A percentile compares a stretch with the other conserved stretches of the same genome.
These are phyloP conservation scores for Phenganax stokvisi DNA, from an alignment of 92 coral and sea anemone genomes.

Conservation along the genomic window DNA sequence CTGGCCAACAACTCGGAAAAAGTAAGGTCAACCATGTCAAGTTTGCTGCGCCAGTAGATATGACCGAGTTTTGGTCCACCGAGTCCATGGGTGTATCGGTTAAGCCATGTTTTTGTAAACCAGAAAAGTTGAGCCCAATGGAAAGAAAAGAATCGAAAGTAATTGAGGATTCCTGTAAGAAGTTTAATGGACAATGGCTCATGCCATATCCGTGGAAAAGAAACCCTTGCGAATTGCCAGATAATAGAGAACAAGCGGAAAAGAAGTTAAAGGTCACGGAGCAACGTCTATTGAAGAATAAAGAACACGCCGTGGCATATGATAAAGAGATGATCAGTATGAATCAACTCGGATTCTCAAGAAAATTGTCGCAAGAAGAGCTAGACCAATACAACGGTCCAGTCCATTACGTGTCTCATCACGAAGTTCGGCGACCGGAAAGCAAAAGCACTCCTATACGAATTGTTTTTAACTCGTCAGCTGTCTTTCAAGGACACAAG, in stretches of 20 bases:
- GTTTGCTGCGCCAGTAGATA: neutral
- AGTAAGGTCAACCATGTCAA: constrained; percentile 50
- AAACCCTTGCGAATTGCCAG: constrained; percentile 15
- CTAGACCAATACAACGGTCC: too few relatives aligned
- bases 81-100: constrained; percentile 51
- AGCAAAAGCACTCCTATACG: neutral
- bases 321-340: too few relatives aligned
- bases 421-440: too few relatives aligned
- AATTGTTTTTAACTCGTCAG: constrained; percentile 4
- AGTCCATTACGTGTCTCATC: too few relatives aligned
- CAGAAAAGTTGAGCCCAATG: constrained; percentile 35
- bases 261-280: too few relatives aligned
- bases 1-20: constrained; percentile 35
- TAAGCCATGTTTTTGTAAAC: neutral
- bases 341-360: too few relatives aligned
- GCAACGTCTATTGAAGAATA: too few relatives aligned
- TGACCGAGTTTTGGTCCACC: constrained; percentile 40
- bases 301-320: too few relatives aligned
- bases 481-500: constrained; percentile 22
- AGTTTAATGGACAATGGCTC: constrained; percentile 1
- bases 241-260: neutral
- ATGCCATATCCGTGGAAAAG: constrained; percentile 34
- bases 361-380: too few relatives aligned
- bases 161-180: constrained; percentile 24
- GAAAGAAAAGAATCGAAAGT: constrained; percentile 36